Evolutionary conservation across 1,140 invertebrate genomes (phyloP), one percentile per base, ranked within the genome.

Genomic region (Listronotus oregonensis): DNA sequence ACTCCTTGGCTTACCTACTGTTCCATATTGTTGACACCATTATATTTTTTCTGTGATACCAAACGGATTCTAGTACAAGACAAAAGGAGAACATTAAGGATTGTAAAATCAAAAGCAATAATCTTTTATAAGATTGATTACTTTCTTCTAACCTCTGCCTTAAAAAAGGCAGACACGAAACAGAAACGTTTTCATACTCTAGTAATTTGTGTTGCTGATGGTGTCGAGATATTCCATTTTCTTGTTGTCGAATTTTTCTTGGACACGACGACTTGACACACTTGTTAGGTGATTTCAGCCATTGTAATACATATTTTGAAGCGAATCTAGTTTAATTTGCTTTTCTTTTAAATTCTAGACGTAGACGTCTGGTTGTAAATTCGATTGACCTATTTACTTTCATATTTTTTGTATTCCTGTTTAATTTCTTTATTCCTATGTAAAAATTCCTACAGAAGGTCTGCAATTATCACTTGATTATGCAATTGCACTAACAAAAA

Each of bases 121-220:
- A 34, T 50, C 27, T 50, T 50, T 31, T 31, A 50, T 27, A 27
- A 50, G 27, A 27, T 50, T 34, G 31, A 54, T 34, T 54, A 37
- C 50, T 54, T 37, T 54, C 50, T 34, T 34, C 37, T 54, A 54
- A 54, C 50, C 50, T 54, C 32, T 54, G 50, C 50, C 31, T 54
- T 37, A 31, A 54, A 54, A 54, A 54, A 37, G n/a, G n/a, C n/a
- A 12, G 17, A 21, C 6, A 27, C 12, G 37, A 54, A 54, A 1
- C 5, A n/a, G 50, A 50, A 50, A 31, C 17, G 27, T 37, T 54
- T 54, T 54, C 50, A 54, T 54, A 54, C 27, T 54, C 50, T 54
- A 54, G 14, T 54, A 54, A 54, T 37, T 54, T 39, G 32, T 34
- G 12, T 54, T n/a, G 31, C 31, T 15, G 50, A 54, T 54, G 50